Base-by-base conservation (phyloP, 2,113 vertebrate species). In the Talpa occidentalis region DNA sequence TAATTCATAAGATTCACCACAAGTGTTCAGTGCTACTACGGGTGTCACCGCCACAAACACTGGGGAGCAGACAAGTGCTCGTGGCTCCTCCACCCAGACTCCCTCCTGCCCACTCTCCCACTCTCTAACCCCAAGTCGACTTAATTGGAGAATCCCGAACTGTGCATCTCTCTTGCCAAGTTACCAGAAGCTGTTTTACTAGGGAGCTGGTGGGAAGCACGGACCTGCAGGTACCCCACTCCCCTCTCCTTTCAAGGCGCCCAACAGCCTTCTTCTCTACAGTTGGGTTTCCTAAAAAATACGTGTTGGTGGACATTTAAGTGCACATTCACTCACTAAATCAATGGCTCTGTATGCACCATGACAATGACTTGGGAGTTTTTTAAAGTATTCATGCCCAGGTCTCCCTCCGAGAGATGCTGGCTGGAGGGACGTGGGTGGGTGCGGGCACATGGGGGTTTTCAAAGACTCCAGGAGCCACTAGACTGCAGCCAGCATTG, bases 41-140 rank as follows among this genome's bases (percentile, higher is more conserved):
- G 49, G 44, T 32, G 11, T 9, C 47, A 3, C 6, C 2, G 32
- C 59, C 24, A 8, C 80, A 4, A 4, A 17, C 6, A 0, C 2
- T 0, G 15, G 6, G 5, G 14, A 26, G 52, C 28, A 8, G 66
- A 44, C 76, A 56, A 66, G 30, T n/a, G 16, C 47, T 16, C 28
- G 30, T 12, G 35, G 9, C 69, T 40, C 59, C 28, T 0, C 0
- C 16, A 11, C 49, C 54, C 54, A 30, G 24, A 7, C 26, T 0
- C 5, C 64, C 28, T 64, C 56, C 54, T 15, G 44, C 10, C 47
- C 21, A 0, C 30, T 10, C 10, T 30, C 35, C 24, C 2, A 0
- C 32, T 8, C 60, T 64, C 49, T 11, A 24, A 30, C 0, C 10
- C 52, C 3, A 10, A 17, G 0, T 62, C 64, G 24, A 74, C 12